phyloP scores from a whole-genome alignment of 1,140 invertebrate genomes.

The Nasonia longicornis region DNA sequence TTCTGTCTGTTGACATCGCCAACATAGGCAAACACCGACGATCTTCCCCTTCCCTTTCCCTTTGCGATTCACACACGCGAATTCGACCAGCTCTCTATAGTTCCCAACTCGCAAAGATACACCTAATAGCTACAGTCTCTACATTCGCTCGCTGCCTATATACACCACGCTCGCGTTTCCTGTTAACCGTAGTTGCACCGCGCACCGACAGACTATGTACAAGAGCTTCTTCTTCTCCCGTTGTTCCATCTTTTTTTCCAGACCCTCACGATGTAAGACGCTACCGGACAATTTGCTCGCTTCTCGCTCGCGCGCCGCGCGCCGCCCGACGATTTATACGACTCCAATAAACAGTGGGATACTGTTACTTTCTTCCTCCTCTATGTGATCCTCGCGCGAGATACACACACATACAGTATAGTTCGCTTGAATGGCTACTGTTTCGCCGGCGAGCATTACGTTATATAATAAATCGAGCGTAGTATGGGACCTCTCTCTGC shows the following conservation, averaged over 20 bases:
- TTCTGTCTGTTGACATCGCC: no score
- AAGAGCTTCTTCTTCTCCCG: not conserved
- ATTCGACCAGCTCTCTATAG: no score
- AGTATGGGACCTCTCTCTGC: not conserved
- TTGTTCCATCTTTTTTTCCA: not conserved
- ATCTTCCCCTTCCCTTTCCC: no score
- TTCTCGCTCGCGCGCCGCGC: no score
- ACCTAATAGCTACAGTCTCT: no score
- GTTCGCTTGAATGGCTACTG: not conserved
- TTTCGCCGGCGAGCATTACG: not conserved
- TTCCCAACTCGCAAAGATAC: no score
- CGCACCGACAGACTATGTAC: not conserved
- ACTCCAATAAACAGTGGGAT: constrained; percentile 3
- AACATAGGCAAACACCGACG: no score
- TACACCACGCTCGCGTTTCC: not conserved
- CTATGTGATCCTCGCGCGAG: not conserved
- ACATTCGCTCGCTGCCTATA: not conserved
- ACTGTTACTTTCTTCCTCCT: not conserved
- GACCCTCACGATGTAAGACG: no score
- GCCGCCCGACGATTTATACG: not conserved
- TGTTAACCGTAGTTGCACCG: no score
- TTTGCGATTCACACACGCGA: no score
- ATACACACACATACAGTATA: not conserved
- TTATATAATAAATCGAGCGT: not conserved
- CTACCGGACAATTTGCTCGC: not conserved